Base-by-base conservation (phyloP, 1,140 invertebrate species). In the Drosophila serrata region DNA sequence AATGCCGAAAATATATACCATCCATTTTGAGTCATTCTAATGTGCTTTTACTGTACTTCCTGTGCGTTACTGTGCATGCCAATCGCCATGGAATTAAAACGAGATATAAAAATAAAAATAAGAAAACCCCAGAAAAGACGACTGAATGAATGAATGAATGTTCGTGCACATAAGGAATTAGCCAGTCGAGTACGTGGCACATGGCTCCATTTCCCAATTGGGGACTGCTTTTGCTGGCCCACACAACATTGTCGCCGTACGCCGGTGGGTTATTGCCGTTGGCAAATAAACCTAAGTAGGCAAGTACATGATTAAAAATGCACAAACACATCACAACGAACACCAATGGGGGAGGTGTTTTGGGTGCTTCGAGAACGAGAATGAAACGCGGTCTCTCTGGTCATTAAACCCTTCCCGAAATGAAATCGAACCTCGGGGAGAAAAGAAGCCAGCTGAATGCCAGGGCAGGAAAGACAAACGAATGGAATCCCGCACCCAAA, bases 291-390 rank as follows among this genome's bases (percentile, higher is more conserved):
- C 63, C 65, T 73, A 87, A 87, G 84, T 87, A 87, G 82, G 84
- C 84, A 87, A 87, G 84, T 58, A 88, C 80, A 90, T 88, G 82
- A 87, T 87, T 87, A 87, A 87, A 87, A 87, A 87, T 87, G 65
- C 82, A 82, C 79, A 69, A 43, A 79, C 49, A 67, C 65, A 80
- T 31, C 58, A 61, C 24, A 53, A 15, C 49, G 17, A 22, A 63
- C 63, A 37, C 45, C 33, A 33, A 31, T n/a, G n/a, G n/a, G n/a
- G 27, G 43, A 33, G 6, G 29, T 29, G 4, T 8, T 17, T 31
- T 17, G 11, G 37, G 51, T 6, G 48, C 3, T 35, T 53, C 40
- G 42, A 56, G 46, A 55, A 75, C 53, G n/a, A n/a, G n/a, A n/a
- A 59, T 59, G 63, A 62, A 68, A 67, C 72, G 40, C 55, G 62